Conservation (phyloP, 2,888 invertebrate species). For the Caenorhabditis sp. region DNA sequence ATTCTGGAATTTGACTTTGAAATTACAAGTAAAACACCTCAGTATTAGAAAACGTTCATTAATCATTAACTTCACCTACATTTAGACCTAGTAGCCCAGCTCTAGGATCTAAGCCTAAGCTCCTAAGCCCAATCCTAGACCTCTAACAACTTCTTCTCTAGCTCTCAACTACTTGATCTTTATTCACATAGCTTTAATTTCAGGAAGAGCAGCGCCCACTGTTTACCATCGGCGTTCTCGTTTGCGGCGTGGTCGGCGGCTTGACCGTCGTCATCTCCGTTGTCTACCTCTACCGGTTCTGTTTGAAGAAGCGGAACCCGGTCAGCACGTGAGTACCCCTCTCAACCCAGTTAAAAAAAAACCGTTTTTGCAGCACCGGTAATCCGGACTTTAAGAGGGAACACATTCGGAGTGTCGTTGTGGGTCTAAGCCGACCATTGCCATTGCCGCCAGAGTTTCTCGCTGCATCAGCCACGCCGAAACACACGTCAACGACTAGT, state of each 20-base stretch:
- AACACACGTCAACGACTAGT: conserved; percentile 37
- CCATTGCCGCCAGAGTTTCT: conserved; percentile 50
- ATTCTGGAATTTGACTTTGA: too few species aligned
- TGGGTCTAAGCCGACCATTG: conserved; percentile 57
- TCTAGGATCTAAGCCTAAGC: too few species aligned
- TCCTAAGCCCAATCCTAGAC: too few species aligned
- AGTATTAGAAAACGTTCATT: too few species aligned
- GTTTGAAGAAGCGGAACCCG: conserved; percentile 57
- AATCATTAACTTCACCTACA: too few species aligned
- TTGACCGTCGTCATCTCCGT: conserved; percentile 62
- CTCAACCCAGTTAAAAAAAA: neutral
- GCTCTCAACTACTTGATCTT: neutral
- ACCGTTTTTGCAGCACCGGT: conserved; percentile 42
- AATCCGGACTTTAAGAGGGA: conserved; percentile 62
- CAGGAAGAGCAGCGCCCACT: conserved; percentile 59
- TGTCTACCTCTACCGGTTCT: conserved; percentile 62
- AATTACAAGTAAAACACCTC: too few species aligned
- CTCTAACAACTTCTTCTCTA: neutral
- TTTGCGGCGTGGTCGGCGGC: conserved; percentile 64
- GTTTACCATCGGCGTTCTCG: conserved; percentile 60
- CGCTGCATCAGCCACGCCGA: conserved; percentile 26
- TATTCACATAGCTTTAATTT: neutral
- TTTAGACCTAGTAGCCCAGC: too few species aligned
- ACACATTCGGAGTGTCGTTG: conserved; percentile 52
- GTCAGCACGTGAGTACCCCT: conserved; percentile 49